Conservation (phyloP, 2,113 vertebrate genomes). For the Anthoscopus minutus region DNA sequence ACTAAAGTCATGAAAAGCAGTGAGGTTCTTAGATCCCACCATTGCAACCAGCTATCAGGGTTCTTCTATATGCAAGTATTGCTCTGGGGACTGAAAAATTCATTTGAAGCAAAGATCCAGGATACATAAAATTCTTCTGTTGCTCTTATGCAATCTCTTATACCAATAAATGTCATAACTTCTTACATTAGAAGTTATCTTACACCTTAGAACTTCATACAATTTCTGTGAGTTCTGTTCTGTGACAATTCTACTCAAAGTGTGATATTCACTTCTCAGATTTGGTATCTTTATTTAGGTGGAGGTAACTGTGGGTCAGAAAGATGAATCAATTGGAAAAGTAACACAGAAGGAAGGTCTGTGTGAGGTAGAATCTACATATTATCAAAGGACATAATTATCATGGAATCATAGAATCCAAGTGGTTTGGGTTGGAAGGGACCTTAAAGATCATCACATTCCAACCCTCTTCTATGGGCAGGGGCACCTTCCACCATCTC, state of each 20-base stretch:
- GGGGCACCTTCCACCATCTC: background rate
- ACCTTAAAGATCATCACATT: background rate
- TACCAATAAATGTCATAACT: background rate
- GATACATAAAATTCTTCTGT: background rate
- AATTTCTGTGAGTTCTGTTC: background rate
- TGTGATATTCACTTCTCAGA: background rate
- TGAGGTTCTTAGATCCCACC: background rate
- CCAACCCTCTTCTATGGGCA: accelerated
- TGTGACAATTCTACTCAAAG: background rate
- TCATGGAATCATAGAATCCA: background rate
- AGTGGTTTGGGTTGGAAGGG: background rate
- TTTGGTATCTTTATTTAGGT: background rate
- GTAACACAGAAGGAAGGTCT: background rate
- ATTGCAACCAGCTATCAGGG: background rate
- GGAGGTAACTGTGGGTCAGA: background rate
- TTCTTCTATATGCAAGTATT: background rate
- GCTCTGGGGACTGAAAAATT: background rate
- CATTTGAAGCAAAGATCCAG: background rate
- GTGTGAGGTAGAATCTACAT: background rate
- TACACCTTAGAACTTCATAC: too few relatives aligned
- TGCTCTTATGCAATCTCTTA: background rate
- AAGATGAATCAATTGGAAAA: background rate
- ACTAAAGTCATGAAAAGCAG: background rate
- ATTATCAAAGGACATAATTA: background rate
- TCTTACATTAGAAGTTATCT: too few relatives aligned